Conservation (phyloP, 2,888 invertebrate genomes). For the Exephanes ischioxanthus region DNA sequence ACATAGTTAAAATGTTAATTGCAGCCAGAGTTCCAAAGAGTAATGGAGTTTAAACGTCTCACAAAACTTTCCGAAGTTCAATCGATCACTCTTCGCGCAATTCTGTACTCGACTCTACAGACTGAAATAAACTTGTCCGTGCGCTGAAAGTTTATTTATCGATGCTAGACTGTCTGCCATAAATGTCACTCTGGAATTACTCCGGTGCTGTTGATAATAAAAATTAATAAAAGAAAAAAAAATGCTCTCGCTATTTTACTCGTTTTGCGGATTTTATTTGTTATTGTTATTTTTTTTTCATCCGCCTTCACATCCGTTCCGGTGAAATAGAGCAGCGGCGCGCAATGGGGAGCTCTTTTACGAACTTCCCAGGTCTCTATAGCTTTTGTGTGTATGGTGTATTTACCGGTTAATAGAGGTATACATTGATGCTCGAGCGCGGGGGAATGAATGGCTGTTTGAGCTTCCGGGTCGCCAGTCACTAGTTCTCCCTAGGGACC, state of each 20-base stretch:
- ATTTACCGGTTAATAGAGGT: slow-evolving; percentile 57
- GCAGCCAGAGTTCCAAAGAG: not conserved
- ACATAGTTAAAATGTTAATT: not conserved
- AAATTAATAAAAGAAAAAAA: too few species aligned
- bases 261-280: not conserved
- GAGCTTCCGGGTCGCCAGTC: slow-evolving; percentile 48
- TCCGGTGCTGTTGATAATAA: not conserved
- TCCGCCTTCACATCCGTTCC: not conserved
- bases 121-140: not conserved
- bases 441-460: slow-evolving; percentile 56
- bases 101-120: not conserved
- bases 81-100: not conserved
- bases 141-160: not conserved
- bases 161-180: not conserved
- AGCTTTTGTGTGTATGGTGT: slow-evolving; percentile 35
- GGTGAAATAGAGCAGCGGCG: slow-evolving; percentile 14
- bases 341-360: slow-evolving; percentile 38
- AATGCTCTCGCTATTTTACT: not conserved
- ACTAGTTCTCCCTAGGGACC: slow-evolving; percentile 24
- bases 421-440: slow-evolving; percentile 53
- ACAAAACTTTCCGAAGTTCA: not conserved
- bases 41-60: not conserved
- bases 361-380: slow-evolving; percentile 32
- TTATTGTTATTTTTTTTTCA: not conserved
- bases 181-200: not conserved